A percentile compares a stretch with the other conserved stretches of the same genome.
Evolutionary conservation across 2,888 invertebrate genomes (phyloP).

Genomic region (Prosopocoilus inquinatus): DNA sequence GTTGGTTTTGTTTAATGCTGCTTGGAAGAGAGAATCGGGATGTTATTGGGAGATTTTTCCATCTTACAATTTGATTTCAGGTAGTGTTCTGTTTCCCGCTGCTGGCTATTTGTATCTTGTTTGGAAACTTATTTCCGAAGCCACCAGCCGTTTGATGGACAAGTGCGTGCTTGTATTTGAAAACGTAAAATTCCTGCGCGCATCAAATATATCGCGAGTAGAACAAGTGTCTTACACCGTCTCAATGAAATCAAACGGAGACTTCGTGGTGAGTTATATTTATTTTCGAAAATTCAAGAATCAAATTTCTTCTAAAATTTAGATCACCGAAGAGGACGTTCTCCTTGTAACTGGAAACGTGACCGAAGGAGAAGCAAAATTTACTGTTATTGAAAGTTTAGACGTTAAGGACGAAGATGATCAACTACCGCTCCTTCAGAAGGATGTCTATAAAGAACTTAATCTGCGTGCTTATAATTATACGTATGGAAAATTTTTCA

Average conservation of each 20-base stretch:
- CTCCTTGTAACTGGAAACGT: conserved; percentile 14
- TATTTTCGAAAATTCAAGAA: conserved; percentile 38
- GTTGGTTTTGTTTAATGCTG: too few species aligned
- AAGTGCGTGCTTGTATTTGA: conserved; percentile 58
- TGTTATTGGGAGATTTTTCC: too few species aligned
- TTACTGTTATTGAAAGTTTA: neutral
- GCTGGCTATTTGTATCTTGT: conserved; percentile 55
- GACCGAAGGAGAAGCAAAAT: neutral
- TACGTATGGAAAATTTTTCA: conserved; percentile 15
- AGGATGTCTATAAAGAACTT: conserved; percentile 67
- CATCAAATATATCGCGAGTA: conserved; percentile 49
- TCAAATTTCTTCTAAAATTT: conserved; percentile 21
- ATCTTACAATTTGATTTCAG: conserved; percentile 35
- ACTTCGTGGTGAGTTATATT: conserved; percentile 37
- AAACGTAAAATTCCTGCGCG: conserved; percentile 54
- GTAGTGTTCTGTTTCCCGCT: conserved; percentile 56
- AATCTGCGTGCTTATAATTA: conserved; percentile 64
- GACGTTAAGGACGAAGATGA: neutral
- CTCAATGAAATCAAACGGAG: conserved; percentile 33
- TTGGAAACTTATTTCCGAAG: conserved; percentile 56
- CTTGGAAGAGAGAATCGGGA: too few species aligned
- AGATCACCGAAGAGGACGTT: conserved; percentile 13
- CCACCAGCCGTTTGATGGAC: conserved; percentile 42
- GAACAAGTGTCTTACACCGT: conserved; percentile 24
- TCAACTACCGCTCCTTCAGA: conserved; percentile 10